Evolutionary conservation across 2,888 invertebrate species (phyloP).

Genomic region (Ditylenchus weischeri): DNA sequence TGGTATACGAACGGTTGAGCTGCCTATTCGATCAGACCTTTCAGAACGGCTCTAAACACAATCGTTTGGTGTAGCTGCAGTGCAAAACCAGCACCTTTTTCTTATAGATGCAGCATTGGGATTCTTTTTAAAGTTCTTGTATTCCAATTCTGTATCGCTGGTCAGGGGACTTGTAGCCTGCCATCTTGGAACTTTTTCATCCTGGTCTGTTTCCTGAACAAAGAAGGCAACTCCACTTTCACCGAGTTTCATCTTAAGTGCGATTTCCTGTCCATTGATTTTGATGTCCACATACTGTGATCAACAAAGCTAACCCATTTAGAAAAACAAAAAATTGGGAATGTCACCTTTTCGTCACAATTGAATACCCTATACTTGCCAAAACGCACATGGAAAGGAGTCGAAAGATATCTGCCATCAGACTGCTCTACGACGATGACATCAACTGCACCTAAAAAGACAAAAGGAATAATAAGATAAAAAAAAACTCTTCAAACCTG

Average conservation of each 20-base stretch:
- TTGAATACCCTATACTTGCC: slow-evolving; percentile 95
- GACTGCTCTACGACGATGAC: slow-evolving; percentile 93
- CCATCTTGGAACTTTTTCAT: slow-evolving; percentile 11
- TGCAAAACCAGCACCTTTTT: too few species aligned
- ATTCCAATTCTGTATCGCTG: not conserved
- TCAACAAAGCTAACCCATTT: too few species aligned
- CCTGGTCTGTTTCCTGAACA: slow-evolving; percentile 75
- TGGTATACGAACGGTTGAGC: too few species aligned
- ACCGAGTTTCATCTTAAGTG: slow-evolving; percentile 85
- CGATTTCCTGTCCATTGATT: slow-evolving; percentile 73
- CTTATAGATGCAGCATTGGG: too few species aligned
- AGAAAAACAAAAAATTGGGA: not conserved
- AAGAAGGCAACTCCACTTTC: slow-evolving; percentile 98
- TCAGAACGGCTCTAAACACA: too few species aligned
- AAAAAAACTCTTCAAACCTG: too few species aligned
- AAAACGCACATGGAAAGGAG: slow-evolving; percentile 97
- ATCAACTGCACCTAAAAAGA: slow-evolving; percentile 77
- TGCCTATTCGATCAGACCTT: too few species aligned
- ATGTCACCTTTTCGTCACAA: slow-evolving; percentile 82
- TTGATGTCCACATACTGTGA: slow-evolving; percentile 86
- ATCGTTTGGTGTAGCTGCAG: too few species aligned
- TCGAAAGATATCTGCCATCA: slow-evolving; percentile 89
- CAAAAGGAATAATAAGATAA: too few species aligned
- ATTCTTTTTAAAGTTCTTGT: too few species aligned
- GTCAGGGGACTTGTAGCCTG: slow-evolving; percentile 5